phyloP scores from a whole-genome alignment of 2,797 vertebrate species.

The Sarcophilus harrisii region DNA sequence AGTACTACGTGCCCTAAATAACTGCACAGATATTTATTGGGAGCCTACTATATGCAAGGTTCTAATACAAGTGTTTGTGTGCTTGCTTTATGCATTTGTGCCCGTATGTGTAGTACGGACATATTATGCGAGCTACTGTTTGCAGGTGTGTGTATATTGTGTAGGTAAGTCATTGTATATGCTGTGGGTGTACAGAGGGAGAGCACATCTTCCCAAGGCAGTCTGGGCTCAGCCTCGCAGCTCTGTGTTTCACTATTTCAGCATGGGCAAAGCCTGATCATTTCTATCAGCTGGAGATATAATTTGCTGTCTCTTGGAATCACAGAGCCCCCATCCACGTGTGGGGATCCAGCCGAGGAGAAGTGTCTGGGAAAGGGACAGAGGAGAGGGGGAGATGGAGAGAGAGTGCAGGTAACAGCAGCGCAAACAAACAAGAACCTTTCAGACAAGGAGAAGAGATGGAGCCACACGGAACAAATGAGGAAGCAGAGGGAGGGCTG shows the following conservation, averaged over 20 bases:
- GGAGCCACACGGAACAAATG: constrained; percentile 23
- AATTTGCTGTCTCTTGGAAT: constrained; percentile 63
- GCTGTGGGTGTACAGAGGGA: neutral
- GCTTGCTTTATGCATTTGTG: neutral
- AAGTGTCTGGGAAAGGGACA: constrained; percentile 56
- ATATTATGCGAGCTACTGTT: neutral
- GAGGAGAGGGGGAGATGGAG: constrained; percentile 41
- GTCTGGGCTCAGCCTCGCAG: neutral
- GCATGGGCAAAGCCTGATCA: neutral
- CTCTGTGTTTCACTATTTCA: neutral
- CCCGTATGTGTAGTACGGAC: neutral
- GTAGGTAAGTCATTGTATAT: neutral
- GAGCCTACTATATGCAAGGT: neutral
- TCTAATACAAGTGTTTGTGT: neutral
- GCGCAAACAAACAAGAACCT: constrained; percentile 41
- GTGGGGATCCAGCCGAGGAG: constrained; percentile 46
- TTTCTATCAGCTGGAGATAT: constrained; percentile 61
- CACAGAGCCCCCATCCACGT: neutral
- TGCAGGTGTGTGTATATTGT: neutral
- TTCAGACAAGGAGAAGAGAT: neutral
- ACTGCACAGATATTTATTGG: neutral
- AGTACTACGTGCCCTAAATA: neutral
- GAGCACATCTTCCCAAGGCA: fast-evolving
- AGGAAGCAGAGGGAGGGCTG: neutral
- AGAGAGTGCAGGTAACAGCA: constrained; percentile 29